These are phyloP conservation scores for Scleropages formosus DNA, from an alignment of 2,797 vertebrate species.

Conservation along the genomic window DNA sequence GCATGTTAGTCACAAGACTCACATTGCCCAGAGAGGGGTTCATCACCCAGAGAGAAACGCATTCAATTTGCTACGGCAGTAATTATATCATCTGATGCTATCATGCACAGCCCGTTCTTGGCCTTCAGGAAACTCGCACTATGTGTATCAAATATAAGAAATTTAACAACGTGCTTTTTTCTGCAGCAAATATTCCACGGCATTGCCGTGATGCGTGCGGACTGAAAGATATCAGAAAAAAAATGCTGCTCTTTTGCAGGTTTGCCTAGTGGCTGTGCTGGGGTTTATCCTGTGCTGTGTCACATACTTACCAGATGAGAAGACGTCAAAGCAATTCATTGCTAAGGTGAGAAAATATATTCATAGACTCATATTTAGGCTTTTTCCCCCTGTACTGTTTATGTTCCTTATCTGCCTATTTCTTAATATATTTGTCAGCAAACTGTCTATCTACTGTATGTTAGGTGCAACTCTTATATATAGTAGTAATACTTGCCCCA, in stretches of 20 bases:
- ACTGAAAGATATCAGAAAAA: background rate
- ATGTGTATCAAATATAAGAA: conserved; percentile 41
- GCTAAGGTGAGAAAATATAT: conserved; percentile 77
- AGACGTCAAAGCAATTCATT: conserved; percentile 79
- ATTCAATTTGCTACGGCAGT: conserved; percentile 35
- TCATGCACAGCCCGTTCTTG: no score
- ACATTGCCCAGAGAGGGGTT: conserved; percentile 47
- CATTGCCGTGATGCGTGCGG: no score
- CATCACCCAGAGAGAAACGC: conserved; percentile 36
- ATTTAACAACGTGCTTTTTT: background rate
- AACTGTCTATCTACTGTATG: no score
- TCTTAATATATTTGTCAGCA: no score
- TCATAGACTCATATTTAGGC: no score
- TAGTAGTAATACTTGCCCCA: no score
- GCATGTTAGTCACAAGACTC: conserved; percentile 78
- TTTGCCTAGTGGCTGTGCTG: conserved; percentile 82
- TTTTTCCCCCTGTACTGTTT: no score
- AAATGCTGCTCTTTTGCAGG: conserved; percentile 59
- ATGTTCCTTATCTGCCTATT: no score
- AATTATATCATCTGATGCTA: conserved; percentile 65
- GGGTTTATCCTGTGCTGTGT: conserved; percentile 86
- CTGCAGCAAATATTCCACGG: no score
- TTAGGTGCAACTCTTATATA: no score
- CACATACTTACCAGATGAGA: conserved; percentile 86
- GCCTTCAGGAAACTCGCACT: conserved; percentile 61